Evolutionary conservation across 2,797 vertebrate genomes (phyloP).

Genomic region (Protosalanx chinensis): DNA sequence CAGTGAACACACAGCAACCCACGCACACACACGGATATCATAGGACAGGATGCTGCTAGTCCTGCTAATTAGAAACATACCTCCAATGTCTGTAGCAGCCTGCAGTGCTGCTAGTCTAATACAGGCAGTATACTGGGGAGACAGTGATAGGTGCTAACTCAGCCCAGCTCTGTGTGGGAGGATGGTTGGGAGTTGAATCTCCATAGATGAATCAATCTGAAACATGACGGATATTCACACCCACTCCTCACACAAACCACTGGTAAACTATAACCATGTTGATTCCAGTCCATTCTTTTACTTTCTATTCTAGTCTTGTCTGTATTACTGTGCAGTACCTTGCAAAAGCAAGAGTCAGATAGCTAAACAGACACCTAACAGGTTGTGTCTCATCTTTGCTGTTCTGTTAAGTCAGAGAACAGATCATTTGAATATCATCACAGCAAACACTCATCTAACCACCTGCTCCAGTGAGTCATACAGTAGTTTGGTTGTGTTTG

Average conservation of each 20-base stretch:
- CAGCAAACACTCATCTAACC: background rate
- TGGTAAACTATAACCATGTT: background rate
- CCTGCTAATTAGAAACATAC: conserved; percentile 9
- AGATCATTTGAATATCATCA: background rate
- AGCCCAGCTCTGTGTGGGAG: conserved; percentile 41
- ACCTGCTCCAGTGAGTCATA: conserved; percentile 4
- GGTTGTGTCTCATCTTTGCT: background rate
- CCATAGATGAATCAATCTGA: conserved; percentile 46
- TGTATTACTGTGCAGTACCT: background rate
- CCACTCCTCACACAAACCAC: background rate
- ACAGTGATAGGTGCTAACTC: conserved; percentile 32
- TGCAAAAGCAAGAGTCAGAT: background rate
- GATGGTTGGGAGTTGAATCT: conserved; percentile 38
- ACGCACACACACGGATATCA: background rate
- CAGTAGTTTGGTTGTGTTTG: background rate
- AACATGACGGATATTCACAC: conserved; percentile 9
- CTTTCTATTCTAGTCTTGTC: background rate
- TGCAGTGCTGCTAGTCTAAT: background rate
- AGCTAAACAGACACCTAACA: background rate
- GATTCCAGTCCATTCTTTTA: background rate
- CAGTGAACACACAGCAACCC: conserved; percentile 4
- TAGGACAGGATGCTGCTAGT: conserved; percentile 19
- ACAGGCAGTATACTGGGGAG: conserved; percentile 12
- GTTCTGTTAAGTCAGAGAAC: background rate
- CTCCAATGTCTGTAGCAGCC: background rate